These are phyloP conservation scores for Mastacembelus armatus DNA, from an alignment of 2,797 vertebrate genomes.

Conservation along the genomic window DNA sequence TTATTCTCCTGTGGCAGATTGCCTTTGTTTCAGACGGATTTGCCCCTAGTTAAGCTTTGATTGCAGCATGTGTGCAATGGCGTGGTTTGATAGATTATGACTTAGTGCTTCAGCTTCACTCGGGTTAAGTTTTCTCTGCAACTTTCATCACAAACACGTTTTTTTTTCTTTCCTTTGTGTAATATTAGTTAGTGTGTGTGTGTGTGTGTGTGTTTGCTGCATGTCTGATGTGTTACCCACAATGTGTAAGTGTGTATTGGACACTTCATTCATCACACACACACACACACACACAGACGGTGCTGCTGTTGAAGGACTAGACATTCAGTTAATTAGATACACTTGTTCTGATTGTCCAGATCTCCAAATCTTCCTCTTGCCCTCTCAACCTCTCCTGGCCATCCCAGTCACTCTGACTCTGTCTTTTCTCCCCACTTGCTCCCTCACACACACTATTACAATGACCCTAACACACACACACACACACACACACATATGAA, in stretches of 20 bases:
- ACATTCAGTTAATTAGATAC: conserved; percentile 42
- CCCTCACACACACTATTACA: neutral
- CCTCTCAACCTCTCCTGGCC: conserved; percentile 35
- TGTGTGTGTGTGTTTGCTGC: conserved; percentile 3
- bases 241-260: conserved; percentile 7
- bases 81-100: conserved; percentile 59
- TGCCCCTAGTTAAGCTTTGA: conserved; percentile 75
- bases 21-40: conserved; percentile 71
- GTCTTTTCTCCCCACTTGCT: neutral
- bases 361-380: conserved; percentile 60
- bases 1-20: conserved; percentile 64
- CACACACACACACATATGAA: conserved; percentile 35
- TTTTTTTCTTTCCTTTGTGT: conserved; percentile 20
- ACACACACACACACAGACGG: conserved; percentile 19
- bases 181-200: neutral
- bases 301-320: neutral
- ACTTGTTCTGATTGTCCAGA: conserved; percentile 45
- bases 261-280: conserved; percentile 23
- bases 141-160: conserved; percentile 50
- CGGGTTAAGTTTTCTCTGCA: conserved; percentile 35
- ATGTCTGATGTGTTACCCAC: conserved; percentile 14
- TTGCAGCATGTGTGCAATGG: conserved; percentile 53
- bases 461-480: conserved; percentile 25
- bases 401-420: conserved; percentile 36
- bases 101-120: conserved; percentile 29